Base-by-base conservation (phyloP, 2,888 invertebrate species). In the Sialis fuliginosa region DNA sequence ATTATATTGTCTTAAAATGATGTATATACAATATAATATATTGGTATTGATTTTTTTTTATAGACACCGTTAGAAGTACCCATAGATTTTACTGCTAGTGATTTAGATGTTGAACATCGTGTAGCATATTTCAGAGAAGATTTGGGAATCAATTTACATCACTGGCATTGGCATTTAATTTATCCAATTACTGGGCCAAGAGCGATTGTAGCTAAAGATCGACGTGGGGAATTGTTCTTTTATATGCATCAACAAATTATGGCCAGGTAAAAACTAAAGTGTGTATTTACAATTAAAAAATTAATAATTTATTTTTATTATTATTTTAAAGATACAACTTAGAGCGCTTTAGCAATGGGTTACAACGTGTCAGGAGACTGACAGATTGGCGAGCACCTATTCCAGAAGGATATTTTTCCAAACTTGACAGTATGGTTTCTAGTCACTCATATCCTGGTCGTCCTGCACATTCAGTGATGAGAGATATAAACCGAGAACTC, bases 141-240 rank as follows among this genome's bases (percentile, higher is more conserved):
- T 62, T 69, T 87, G 50, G 87, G 86, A 52, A 71, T 89, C 54
- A 89, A 89, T 65, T 76, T 86, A 45, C 89, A 89, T 61, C 89
- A 90, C 61, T 90, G 89, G 88, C 88, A 89, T 60, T 89, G 88
- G 89, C 89, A 90, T 63, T 70, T 89, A 53, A 87, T 89, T 2
- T 89, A 88, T 62, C 88, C 88, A 0, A 80, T 80, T 62, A 79
- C 80, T 53, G 75, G 79, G 0, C 64, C 73, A 0, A 54, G 55
- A 41, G 63, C 66, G 39, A 75, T 84, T 39, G 83, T 87, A 5
- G 70, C 70, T 43, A 86, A 87, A 59, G 80, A 86, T 59, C 72
- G 85, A 46, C 74, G 84, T 33, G 85, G 86, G 32, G 85, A 85
- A 64, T 66, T 86, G 0, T 86, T 86, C 64, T 85, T 75, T 60